Evolutionary conservation across 37 sponge, comb jelly and placozoan genomes (phyloP), one percentile per base, ranked within the genome.

Genomic region (Hexactinellida sp.): DNA sequence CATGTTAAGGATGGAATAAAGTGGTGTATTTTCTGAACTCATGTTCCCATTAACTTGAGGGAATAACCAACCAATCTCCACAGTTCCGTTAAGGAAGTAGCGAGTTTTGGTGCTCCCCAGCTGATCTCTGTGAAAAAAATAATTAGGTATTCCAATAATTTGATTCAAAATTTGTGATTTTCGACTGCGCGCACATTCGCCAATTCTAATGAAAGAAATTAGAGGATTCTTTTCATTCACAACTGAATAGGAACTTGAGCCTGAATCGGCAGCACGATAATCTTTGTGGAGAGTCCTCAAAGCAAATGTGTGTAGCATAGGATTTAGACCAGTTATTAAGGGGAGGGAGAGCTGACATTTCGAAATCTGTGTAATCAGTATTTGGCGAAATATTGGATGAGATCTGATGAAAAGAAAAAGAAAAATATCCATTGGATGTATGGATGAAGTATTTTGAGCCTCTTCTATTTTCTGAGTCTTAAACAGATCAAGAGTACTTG

Each of bases 131-230:
- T 88, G 55, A 84, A 88, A 88, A 39, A 88, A 88, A 9, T 38
- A 21, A 23, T 84, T 38, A 36, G 36, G 84, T 28, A 30, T 35
- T 37, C 47, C 47, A 41, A 88, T 88, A n/a, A 84, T 38, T 0
- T 19, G 19, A 54, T 88, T 88, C 35, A 88, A 25, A 10, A 88
- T 52, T 21, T 54, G 37, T 28, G 88, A 88, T 83, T 88, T 88
- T 36, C 84, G 55, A 34, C 30, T 32, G n/a, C 84, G 10, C 47
- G 13, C 39, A 21, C 16, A 38, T 25, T 24, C 54, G 0, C 84
- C 84, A 51, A 88, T 21, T 36, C 88, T 37, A 13, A 88, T 3
- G 54, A 88, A 88, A 36, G 88, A 88, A 37, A 88, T 37, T 23
- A 88, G 83, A 23, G 88, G 88, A 9, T 39, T 36, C 54, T 23